These are phyloP conservation scores for Brevimyrus niger DNA, from an alignment of 2,113 vertebrate genomes.

Conservation along the genomic window DNA sequence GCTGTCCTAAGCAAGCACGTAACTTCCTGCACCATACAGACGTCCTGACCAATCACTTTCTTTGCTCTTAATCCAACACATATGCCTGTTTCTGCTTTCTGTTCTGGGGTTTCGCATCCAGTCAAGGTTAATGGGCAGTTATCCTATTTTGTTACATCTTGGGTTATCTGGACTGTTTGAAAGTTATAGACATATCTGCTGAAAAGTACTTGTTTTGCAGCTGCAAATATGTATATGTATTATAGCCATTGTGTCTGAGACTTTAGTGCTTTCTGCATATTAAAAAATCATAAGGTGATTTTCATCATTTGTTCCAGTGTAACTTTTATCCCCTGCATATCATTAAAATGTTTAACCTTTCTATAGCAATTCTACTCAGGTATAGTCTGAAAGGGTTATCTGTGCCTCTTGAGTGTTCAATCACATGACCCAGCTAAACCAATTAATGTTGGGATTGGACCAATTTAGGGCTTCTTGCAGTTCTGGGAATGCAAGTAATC, in stretches of 20 bases:
- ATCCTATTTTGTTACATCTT: background rate
- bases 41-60: background rate
- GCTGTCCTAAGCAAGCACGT: background rate
- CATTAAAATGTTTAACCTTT: background rate
- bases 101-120: background rate
- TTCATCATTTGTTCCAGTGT: background rate
- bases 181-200: background rate
- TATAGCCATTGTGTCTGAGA: background rate
- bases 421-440: constrained; percentile 12
- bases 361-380: background rate
- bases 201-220: background rate
- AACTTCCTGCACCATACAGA: background rate
- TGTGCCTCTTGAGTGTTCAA: background rate
- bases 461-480: background rate
- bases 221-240: background rate
- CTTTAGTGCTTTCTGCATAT: background rate
- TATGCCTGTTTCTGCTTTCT: background rate
- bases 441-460: background rate
- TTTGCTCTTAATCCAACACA: background rate
- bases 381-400: background rate
- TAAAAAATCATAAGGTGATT: background rate
- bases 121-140: background rate
- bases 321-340: background rate
- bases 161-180: background rate
- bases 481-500: background rate